phyloP scores from a whole-genome alignment of 2,888 invertebrate species.

The Ochropleura leucogaster region DNA sequence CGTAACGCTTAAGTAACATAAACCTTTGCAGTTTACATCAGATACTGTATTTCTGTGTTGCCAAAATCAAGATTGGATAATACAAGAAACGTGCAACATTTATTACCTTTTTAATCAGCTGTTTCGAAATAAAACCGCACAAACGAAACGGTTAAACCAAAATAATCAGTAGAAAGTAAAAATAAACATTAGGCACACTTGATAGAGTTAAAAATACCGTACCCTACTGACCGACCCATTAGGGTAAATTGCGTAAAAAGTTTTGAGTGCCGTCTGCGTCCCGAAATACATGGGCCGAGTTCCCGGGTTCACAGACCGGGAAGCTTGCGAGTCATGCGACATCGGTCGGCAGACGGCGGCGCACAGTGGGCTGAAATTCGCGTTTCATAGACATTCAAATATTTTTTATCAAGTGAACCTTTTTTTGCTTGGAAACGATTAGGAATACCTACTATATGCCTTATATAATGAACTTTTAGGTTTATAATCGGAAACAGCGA shows the following conservation, averaged over 20 bases:
- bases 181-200: constrained; percentile 48
- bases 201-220: constrained; percentile 69
- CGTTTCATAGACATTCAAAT: too few relatives aligned
- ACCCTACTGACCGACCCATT: constrained; percentile 77
- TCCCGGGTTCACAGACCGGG: constrained; percentile 74
- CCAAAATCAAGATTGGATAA: constrained; percentile 15
- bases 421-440: too few relatives aligned
- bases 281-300: constrained; percentile 72
- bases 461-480: too few relatives aligned
- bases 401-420: too few relatives aligned
- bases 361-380: too few relatives aligned
- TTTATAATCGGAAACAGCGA: too few relatives aligned
- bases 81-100: constrained; percentile 7
- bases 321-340: constrained; percentile 59
- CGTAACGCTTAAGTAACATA: background rate
- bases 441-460: too few relatives aligned
- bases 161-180: constrained; percentile 48
- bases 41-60: background rate
- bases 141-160: constrained; percentile 2
- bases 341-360: constrained; percentile 11
- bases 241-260: constrained; percentile 72
- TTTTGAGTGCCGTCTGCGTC: constrained; percentile 64
- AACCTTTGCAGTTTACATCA: background rate
- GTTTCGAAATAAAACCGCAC: constrained; percentile 16
- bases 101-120: constrained; percentile 21